phyloP scores from a whole-genome alignment of 92 coral and sea anemone species.

The Isaurus tuberculatus region DNA sequence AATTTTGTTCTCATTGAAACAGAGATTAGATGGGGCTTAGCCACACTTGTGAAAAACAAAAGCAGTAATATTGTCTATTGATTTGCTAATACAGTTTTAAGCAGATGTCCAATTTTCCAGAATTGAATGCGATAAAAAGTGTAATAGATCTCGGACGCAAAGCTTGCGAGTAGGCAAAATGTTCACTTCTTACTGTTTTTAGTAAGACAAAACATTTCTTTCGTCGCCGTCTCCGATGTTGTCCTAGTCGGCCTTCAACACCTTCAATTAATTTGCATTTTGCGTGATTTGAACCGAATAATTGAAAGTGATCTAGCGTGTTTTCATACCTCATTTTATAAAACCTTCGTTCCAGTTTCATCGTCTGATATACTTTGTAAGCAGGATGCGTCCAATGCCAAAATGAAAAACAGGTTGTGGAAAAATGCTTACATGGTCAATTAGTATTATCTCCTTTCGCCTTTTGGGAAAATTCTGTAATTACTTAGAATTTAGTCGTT shows the following conservation, averaged over 20 bases:
- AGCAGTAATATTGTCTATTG: not conserved
- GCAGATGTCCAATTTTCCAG: not conserved
- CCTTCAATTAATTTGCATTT: conserved; percentile 2
- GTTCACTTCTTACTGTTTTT: not conserved
- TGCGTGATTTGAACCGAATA: conserved; percentile 7
- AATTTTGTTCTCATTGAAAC: not conserved
- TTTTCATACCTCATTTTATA: not conserved
- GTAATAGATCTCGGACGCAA: not conserved
- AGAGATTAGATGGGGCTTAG: not conserved
- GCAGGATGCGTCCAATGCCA: not conserved
- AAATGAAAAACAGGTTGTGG: too few species aligned
- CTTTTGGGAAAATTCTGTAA: not conserved
- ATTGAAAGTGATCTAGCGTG: not conserved
- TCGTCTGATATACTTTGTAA: not conserved
- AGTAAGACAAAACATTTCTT: not conserved
- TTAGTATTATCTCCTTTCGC: not conserved
- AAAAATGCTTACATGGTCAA: not conserved
- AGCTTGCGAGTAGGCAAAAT: not conserved
- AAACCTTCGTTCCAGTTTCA: not conserved
- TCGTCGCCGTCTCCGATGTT: not conserved
- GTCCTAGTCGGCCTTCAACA: not conserved
- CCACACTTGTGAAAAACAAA: not conserved
- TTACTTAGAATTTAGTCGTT: not conserved
- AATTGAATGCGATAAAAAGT: conserved; percentile 1
- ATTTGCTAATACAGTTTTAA: conserved; percentile 2